Percentiles rank a stretch among this genome's conserved stretches.
These are phyloP conservation scores for Lapara coniferarum DNA, from an alignment of 2,888 invertebrate genomes.

Conservation along the genomic window DNA sequence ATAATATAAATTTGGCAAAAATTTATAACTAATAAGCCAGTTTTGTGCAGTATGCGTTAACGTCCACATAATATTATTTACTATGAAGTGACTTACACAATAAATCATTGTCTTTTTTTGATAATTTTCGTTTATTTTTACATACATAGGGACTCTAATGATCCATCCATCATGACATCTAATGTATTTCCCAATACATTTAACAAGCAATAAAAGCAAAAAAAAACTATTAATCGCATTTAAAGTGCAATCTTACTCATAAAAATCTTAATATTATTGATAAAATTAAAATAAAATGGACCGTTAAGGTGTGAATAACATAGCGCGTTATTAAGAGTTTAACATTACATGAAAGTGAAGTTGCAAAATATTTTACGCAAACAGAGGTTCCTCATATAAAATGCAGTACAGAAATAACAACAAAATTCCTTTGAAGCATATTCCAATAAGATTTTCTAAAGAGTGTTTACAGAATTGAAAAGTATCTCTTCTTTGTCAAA, in stretches of 20 bases:
- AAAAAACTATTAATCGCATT: background rate
- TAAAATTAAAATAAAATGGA: background rate
- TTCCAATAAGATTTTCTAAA: too few relatives aligned
- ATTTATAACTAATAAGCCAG: background rate
- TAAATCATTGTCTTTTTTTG: background rate
- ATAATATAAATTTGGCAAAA: background rate
- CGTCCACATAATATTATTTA: background rate
- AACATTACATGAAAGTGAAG: background rate
- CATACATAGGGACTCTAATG: too few relatives aligned
- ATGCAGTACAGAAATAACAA: background rate
- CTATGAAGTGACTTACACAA: background rate
- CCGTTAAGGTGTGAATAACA: background rate
- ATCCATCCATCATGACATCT: too few relatives aligned
- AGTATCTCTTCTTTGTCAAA: too few relatives aligned
- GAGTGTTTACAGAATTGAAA: too few relatives aligned
- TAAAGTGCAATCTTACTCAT: background rate
- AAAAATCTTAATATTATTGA: background rate
- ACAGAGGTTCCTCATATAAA: background rate
- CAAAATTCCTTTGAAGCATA: too few relatives aligned
- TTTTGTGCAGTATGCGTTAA: background rate
- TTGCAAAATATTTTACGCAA: background rate
- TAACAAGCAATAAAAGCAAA: background rate
- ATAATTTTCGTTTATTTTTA: too few relatives aligned
- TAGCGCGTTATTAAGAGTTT: background rate
- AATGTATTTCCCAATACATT: too few relatives aligned